phyloP scores from a whole-genome alignment of 2,888 invertebrate genomes.

The Oxytorus armatus region DNA sequence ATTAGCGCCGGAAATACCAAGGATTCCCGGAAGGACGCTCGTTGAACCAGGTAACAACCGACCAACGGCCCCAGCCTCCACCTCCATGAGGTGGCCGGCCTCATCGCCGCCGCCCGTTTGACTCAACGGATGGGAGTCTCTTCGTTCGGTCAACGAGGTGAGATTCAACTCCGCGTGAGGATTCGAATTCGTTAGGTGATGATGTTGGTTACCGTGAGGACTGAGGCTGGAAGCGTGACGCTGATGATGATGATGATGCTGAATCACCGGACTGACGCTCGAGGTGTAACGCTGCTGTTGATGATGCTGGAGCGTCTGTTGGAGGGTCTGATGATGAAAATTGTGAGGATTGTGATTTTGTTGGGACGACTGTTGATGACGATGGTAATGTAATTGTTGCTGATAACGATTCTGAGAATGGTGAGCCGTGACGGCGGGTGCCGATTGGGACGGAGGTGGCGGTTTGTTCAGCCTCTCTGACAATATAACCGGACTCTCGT shows the following conservation, averaged over 20 bases:
- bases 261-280: conserved; percentile 73
- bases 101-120: conserved; percentile 80
- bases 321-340: conserved; percentile 55
- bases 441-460: conserved; percentile 53
- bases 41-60: conserved; percentile 63
- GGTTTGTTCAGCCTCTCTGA: conserved; percentile 82
- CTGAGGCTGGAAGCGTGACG: conserved; percentile 49
- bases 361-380: conserved; percentile 67
- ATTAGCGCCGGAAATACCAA: conserved; percentile 81
- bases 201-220: conserved; percentile 72
- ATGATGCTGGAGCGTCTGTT: conserved; percentile 59
- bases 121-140: conserved; percentile 63
- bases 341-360: conserved; percentile 57
- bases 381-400: conserved; percentile 66
- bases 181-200: conserved; percentile 61
- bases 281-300: conserved; percentile 60
- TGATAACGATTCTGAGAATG: conserved; percentile 75
- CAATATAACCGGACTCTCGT: conserved; percentile 83
- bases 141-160: conserved; percentile 68
- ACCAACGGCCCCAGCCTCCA: conserved; percentile 81
- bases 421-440: conserved; percentile 65
- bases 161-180: conserved; percentile 62
- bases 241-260: conserved; percentile 69
- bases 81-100: conserved; percentile 78
- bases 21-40: conserved; percentile 81